phyloP scores from a whole-genome alignment of 1,140 invertebrate species.

The Colletes gigas region DNA sequence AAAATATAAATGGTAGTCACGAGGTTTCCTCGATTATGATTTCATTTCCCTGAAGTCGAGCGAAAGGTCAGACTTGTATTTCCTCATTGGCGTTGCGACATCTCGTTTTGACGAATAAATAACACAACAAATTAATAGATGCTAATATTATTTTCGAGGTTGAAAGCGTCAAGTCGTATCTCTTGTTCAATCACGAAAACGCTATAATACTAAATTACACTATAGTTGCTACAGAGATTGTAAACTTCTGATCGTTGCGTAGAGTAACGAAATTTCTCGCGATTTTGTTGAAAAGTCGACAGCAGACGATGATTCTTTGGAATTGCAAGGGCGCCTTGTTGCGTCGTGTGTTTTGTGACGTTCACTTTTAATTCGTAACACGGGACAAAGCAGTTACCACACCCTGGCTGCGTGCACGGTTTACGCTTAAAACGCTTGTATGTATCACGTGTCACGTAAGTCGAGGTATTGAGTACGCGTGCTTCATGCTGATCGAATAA shows the following conservation, averaged over 20 bases:
- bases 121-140: too few species aligned
- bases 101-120: too few species aligned
- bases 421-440: slow-evolving; percentile 61
- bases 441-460: slow-evolving; percentile 65
- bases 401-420: slow-evolving; percentile 60
- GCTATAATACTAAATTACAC: too few species aligned
- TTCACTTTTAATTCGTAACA: slow-evolving; percentile 62
- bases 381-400: slow-evolving; percentile 65
- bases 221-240: too few species aligned
- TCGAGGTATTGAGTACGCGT: slow-evolving; percentile 48
- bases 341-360: neutral
- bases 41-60: neutral
- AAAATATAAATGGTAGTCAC: neutral
- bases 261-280: too few species aligned
- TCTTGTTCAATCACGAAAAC: too few species aligned
- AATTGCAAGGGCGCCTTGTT: neutral
- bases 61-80: slow-evolving; percentile 14
- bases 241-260: too few species aligned
- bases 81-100: slow-evolving; percentile 6
- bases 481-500: slow-evolving; percentile 34
- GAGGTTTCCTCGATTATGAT: neutral
- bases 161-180: too few species aligned
- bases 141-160: too few species aligned
- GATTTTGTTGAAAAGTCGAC: too few species aligned
- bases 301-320: neutral